phyloP scores from a whole-genome alignment of 2,888 invertebrate genomes.

The Lasius platythorax region DNA sequence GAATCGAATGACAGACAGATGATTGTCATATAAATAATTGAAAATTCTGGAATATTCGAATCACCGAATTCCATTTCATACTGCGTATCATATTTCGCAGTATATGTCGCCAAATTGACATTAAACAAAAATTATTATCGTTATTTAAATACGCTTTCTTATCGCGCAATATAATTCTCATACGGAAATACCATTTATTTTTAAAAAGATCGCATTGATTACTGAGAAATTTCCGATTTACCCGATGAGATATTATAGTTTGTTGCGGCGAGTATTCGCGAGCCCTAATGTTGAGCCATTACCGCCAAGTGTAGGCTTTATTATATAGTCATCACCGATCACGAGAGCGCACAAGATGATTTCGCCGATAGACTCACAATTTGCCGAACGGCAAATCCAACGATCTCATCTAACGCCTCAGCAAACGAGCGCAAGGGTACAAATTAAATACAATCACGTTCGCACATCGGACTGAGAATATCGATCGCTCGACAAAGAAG shows the following conservation, averaged over 20 bases:
- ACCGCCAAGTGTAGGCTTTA: slow-evolving; percentile 34
- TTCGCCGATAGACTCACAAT: slow-evolving; percentile 52
- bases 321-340: slow-evolving; percentile 49
- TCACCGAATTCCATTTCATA: background rate
- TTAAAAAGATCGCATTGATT: slow-evolving; percentile 22
- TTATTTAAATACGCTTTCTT: slow-evolving; percentile 9
- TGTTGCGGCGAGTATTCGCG: background rate
- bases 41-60: background rate
- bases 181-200: background rate
- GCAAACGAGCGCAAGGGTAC: slow-evolving; percentile 8
- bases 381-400: slow-evolving; percentile 50
- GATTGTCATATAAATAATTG: background rate
- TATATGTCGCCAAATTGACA: background rate
- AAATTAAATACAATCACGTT: slow-evolving; percentile 46
- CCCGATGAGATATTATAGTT: background rate
- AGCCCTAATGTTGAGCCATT: slow-evolving; percentile 33
- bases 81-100: background rate
- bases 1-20: background rate
- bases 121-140: background rate
- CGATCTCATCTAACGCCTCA: slow-evolving; percentile 61
- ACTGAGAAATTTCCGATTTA: slow-evolving; percentile 27
- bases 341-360: slow-evolving; percentile 38
- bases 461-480: slow-evolving; percentile 16
- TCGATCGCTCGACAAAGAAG: slow-evolving; percentile 14
- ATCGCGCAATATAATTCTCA: background rate